A percentile compares a stretch with the other conserved stretches of the same genome.
These are phyloP conservation scores for Sitobion miscanthi DNA, from an alignment of 1,140 invertebrate species.

Conservation along the genomic window DNA sequence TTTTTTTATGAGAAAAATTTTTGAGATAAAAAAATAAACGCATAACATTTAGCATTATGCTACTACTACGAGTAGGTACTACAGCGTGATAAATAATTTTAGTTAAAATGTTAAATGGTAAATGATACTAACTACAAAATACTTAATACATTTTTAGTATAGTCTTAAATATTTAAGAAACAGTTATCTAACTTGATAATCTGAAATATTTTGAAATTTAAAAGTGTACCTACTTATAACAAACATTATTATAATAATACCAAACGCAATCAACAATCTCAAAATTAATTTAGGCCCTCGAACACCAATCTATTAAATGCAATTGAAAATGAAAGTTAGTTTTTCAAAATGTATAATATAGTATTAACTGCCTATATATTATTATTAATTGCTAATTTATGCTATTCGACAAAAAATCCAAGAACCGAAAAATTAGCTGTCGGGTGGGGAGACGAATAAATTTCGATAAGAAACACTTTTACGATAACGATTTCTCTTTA, in stretches of 20 bases:
- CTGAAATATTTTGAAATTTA: too few relatives aligned
- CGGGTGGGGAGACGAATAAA: not conserved
- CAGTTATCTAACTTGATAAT: too few relatives aligned
- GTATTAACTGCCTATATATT: not conserved
- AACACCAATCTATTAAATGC: not conserved
- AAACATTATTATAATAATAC: not conserved
- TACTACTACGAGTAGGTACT: not conserved
- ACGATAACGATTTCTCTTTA: slow-evolving; percentile 45
- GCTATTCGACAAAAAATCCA: not conserved
- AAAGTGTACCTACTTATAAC: not conserved
- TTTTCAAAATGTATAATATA: not conserved
- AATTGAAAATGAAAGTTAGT: slow-evolving; percentile 25
- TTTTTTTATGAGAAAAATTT: not conserved
- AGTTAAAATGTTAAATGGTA: too few relatives aligned
- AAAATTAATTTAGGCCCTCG: not conserved
- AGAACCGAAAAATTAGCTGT: not conserved
- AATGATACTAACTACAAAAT: too few relatives aligned
- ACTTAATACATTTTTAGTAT: too few relatives aligned
- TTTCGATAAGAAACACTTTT: slow-evolving; percentile 29
- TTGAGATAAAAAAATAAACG: not conserved
- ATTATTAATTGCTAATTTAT: slow-evolving; percentile 19
- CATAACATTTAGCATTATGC: not conserved
- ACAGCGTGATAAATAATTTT: not conserved
- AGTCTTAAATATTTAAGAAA: too few relatives aligned
- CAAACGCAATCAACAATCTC: not conserved